These are phyloP conservation scores for Dryoscopus gambensis DNA, from an alignment of 2,113 vertebrate genomes.

Conservation along the genomic window DNA sequence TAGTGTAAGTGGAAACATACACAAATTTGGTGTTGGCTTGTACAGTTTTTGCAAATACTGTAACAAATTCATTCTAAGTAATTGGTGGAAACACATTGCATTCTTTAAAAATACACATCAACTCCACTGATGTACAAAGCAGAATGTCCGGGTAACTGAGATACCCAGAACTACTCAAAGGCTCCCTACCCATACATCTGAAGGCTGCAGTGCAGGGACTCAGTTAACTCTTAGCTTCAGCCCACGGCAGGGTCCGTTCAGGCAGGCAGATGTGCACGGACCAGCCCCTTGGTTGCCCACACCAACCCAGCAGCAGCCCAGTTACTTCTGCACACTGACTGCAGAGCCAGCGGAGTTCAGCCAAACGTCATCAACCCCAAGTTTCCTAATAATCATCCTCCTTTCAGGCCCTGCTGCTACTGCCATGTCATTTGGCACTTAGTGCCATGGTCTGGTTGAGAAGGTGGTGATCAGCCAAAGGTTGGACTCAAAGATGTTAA, in stretches of 20 bases:
- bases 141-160: background rate
- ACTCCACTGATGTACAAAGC: background rate
- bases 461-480: background rate
- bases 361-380: background rate
- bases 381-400: background rate
- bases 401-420: background rate
- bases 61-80: background rate
- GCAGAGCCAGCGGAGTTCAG: background rate
- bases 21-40: background rate
- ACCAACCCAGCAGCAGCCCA: background rate
- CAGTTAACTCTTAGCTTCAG: background rate
- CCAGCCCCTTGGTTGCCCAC: background rate
- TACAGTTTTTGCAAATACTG: background rate
- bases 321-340: background rate
- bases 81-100: background rate
- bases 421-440: background rate
- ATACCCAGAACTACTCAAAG: background rate
- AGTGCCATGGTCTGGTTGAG: background rate
- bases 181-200: background rate
- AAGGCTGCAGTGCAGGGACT: background rate
- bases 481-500: background rate
- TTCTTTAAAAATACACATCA: background rate
- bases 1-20: background rate
- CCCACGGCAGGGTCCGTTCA: background rate
- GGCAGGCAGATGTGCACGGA: accelerated